Base-by-base conservation (phyloP, 1,140 invertebrate species). In the Zaprionus tsacasi region DNA sequence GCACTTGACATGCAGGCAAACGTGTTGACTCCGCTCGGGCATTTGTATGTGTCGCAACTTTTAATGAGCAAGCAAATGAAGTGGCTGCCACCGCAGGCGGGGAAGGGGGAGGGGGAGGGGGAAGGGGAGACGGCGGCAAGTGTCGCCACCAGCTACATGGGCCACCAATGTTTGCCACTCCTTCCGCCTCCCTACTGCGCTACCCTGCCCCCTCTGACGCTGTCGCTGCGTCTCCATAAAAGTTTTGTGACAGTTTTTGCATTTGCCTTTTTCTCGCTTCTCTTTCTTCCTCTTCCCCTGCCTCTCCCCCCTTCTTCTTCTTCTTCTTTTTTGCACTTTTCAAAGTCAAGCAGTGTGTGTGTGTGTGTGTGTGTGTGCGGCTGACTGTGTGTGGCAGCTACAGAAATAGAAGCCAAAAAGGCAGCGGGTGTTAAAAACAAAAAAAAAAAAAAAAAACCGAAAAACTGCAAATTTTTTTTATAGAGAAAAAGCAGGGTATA, bases 31-130 rank as follows among this genome's bases (percentile, higher is more conserved):
- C 54, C 68, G 45, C 21, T 60, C 54, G 54, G 72, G 77, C 83
- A 87, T 88, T 87, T 87, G 77, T 88, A 80, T 87, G 77, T 82
- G 79, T 86, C 77, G 80, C 83, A 88, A 87, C 77, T 87, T 87
- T 87, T 87, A 88, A 87, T 87, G 83, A 88, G 83, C 80, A 70
- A 76, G 73, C 58, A 76, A 57, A 61, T 56, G 73, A 77, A 81
- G 70, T 76, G 69, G 79, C 71, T 70, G 68, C 67, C 50, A 78
- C 82, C 76, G 64, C 76, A 79, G 48, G 64, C 76, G 70, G 48
- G 40, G 65, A 76, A 79, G 69, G 69, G 65, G 70, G 67, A 10
- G 33, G 15, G 7, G 48, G 40, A 45, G n/a, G 40, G 6, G n/a
- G 40, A 13, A n/a, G 40, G 40, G 40, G 40, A 7, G 33, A 7